These are phyloP conservation scores for Falco columbarius DNA, from an alignment of 2,797 vertebrate genomes.

Conservation along the genomic window DNA sequence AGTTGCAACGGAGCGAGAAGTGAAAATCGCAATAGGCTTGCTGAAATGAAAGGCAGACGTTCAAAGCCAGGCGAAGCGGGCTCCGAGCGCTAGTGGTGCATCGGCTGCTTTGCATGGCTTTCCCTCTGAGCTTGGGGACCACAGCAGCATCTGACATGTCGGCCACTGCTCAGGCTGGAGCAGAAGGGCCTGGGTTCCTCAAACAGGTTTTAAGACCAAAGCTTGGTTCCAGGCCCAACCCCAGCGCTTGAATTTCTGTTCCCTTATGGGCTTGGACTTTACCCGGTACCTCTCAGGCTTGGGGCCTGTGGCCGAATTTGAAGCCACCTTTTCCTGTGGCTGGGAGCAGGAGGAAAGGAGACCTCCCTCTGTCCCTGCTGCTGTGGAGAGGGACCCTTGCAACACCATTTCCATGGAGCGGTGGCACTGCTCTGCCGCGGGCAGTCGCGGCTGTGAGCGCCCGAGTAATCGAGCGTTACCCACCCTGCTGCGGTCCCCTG, in stretches of 20 bases:
- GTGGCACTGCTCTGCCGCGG: background rate
- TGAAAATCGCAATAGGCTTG: fast-evolving
- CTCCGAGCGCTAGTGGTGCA: background rate
- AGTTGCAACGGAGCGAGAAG: background rate
- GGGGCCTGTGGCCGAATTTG: background rate
- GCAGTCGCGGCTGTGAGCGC: background rate
- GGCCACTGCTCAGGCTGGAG: background rate
- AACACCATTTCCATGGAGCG: background rate
- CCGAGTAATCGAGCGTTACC: fast-evolving
- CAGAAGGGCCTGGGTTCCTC: background rate
- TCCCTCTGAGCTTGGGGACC: background rate
- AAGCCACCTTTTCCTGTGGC: background rate
- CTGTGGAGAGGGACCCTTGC: background rate
- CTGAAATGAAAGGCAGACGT: background rate
- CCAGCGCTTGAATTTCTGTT: background rate
- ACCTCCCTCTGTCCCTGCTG: fast-evolving
- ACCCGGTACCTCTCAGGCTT: background rate
- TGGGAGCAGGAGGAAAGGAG: background rate
- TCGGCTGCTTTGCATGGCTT: background rate
- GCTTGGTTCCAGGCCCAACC: background rate
- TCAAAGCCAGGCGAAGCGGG: background rate
- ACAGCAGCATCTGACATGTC: background rate
- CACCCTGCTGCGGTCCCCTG: fast-evolving
- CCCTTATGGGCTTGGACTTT: background rate
- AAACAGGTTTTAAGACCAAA: background rate